Conservation (phyloP, 2,113 vertebrate genomes). For the Macquaria ambigua region DNA sequence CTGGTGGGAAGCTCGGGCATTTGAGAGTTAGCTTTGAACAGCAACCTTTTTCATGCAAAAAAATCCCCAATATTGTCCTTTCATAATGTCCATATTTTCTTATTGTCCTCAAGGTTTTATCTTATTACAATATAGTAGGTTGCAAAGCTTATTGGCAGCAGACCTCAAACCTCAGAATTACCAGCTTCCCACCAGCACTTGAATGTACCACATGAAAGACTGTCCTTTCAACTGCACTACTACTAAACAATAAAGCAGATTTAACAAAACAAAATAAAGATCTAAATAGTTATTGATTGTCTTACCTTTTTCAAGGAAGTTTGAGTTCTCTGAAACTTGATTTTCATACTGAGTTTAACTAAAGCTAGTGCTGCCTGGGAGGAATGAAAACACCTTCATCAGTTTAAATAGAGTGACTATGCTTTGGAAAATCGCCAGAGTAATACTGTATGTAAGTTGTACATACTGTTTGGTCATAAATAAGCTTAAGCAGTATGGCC, state of each 20-base stretch:
- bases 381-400: neutral
- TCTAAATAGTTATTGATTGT: neutral
- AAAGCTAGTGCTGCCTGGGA: neutral
- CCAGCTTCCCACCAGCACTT: neutral
- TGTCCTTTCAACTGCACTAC: too few species aligned
- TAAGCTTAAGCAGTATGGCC: neutral
- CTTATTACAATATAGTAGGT: neutral
- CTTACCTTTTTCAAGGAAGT: neutral
- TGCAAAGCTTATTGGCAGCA: neutral
- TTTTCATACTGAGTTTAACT: neutral
- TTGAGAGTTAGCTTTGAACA: too few species aligned
- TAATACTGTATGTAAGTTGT: neutral
- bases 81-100: neutral
- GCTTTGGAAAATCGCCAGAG: neutral
- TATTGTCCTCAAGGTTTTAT: neutral
- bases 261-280: neutral
- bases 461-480: neutral
- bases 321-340: neutral
- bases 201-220: neutral
- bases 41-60: too few species aligned
- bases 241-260: too few species aligned
- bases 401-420: neutral
- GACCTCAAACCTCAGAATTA: neutral
- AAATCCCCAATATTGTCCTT: too few species aligned
- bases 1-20: neutral